Conservation (phyloP, 1,140 invertebrate genomes). For the Halotydeus destructor region DNA sequence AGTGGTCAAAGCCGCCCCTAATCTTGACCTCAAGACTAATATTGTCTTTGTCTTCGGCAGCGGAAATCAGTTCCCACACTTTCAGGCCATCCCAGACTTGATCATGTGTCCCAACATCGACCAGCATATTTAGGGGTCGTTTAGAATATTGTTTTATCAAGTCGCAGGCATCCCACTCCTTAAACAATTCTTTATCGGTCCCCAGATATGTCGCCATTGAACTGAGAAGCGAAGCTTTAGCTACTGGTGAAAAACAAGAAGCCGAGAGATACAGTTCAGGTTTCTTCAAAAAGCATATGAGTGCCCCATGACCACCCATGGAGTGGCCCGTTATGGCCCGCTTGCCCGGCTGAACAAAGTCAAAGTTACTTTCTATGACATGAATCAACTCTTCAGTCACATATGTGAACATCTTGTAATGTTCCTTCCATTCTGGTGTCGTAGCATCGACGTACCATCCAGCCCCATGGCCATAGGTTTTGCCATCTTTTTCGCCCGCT, state of each 20-base stretch:
- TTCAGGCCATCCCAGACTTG: slow-evolving; percentile 59
- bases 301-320: slow-evolving; percentile 92
- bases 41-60: slow-evolving; percentile 40
- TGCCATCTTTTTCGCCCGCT: slow-evolving; percentile 65
- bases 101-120: no score
- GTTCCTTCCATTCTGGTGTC: slow-evolving; percentile 66
- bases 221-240: no score
- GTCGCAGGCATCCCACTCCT: slow-evolving; percentile 56
- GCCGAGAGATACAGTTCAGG: slow-evolving; percentile 70
- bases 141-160: no score
- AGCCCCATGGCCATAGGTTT: slow-evolving; percentile 85
- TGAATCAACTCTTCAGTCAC: slow-evolving; percentile 49
- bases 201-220: no score
- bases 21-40: slow-evolving; percentile 49
- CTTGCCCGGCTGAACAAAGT: slow-evolving; percentile 1
- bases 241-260: slow-evolving; percentile 90
- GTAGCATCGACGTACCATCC: slow-evolving; percentile 91
- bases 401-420: slow-evolving; percentile 94
- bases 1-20: slow-evolving; percentile 82
- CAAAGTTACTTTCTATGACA: slow-evolving; percentile 16
- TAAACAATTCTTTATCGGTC: slow-evolving; percentile 43
- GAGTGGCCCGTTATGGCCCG: slow-evolving; percentile 28
- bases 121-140: no score
- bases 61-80: slow-evolving; percentile 53
- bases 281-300: slow-evolving; percentile 76